Evolutionary conservation across 2,888 invertebrate genomes (phyloP).

Genomic region (Dione juno): DNA sequence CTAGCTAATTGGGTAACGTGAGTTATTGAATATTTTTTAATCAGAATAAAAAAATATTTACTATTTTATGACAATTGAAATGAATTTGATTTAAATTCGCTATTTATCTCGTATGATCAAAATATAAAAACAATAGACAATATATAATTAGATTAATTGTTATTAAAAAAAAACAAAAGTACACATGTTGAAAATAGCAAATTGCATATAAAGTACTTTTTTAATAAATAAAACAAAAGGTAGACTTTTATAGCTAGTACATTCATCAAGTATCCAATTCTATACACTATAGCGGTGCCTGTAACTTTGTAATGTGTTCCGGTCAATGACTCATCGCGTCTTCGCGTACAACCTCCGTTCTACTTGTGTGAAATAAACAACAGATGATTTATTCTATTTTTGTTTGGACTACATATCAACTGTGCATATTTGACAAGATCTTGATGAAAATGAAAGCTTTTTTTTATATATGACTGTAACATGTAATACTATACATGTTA

Average conservation of each 20-base stretch:
- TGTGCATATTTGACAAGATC: neutral
- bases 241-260: neutral
- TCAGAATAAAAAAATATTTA: neutral
- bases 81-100: no score
- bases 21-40: neutral
- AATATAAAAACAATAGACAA: no score
- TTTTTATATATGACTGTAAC: neutral
- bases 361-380: conserved; percentile 31
- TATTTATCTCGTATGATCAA: no score
- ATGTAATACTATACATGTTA: neutral
- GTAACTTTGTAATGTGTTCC: conserved; percentile 32
- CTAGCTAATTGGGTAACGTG: neutral
- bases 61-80: no score
- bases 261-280: conserved; percentile 23
- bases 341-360: conserved; percentile 33
- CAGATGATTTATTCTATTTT: conserved; percentile 32
- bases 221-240: no score
- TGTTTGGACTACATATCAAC: conserved; percentile 11
- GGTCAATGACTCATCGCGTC: conserved; percentile 42
- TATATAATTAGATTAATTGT: no score
- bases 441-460: neutral
- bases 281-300: conserved; percentile 19
- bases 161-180: no score
- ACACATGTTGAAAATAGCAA: no score
- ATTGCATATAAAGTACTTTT: no score